Conservation (phyloP, 2,113 vertebrate species). For the Psophia crepitans region DNA sequence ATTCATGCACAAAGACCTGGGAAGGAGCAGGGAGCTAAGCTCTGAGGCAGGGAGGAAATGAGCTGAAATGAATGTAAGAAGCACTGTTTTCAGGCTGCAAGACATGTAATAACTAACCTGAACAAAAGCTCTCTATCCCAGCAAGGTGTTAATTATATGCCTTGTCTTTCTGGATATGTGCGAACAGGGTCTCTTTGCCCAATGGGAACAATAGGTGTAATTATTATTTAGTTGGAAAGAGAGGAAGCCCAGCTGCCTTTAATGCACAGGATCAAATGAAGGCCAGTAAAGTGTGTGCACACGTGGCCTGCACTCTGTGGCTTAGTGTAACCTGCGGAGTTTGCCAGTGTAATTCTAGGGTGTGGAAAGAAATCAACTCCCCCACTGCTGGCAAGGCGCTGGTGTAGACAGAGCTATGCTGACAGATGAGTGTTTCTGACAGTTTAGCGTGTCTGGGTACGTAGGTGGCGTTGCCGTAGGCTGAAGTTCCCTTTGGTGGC, state of each 20-base stretch:
- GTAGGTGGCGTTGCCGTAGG: not conserved
- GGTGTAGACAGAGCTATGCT: slow-evolving; percentile 54
- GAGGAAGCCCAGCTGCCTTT: slow-evolving; percentile 61
- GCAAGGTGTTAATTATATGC: slow-evolving; percentile 37
- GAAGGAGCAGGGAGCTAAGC: slow-evolving; percentile 12
- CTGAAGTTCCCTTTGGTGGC: slow-evolving; percentile 32
- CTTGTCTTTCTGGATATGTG: slow-evolving; percentile 9
- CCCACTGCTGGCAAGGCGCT: slow-evolving; percentile 43
- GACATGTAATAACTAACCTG: slow-evolving; percentile 24
- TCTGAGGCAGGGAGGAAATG: slow-evolving; percentile 18
- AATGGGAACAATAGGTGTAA: slow-evolving; percentile 51
- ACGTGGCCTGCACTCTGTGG: slow-evolving; percentile 16
- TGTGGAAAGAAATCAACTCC: slow-evolving; percentile 60
- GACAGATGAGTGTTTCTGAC: slow-evolving; percentile 56
- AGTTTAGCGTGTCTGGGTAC: slow-evolving; percentile 22
- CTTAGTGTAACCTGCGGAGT: slow-evolving; percentile 38
- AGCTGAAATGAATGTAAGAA: slow-evolving; percentile 38
- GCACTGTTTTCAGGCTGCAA: slow-evolving; percentile 7
- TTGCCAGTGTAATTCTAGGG: slow-evolving; percentile 61
- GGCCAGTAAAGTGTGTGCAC: slow-evolving; percentile 49
- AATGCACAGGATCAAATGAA: slow-evolving; percentile 61
- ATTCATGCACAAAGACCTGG: not conserved
- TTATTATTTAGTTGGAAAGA: slow-evolving; percentile 40
- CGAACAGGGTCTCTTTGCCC: slow-evolving; percentile 22
- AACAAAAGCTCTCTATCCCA: slow-evolving; percentile 52